These are phyloP conservation scores for Rotaria sp. DNA, from an alignment of 2,888 invertebrate genomes.

Conservation along the genomic window DNA sequence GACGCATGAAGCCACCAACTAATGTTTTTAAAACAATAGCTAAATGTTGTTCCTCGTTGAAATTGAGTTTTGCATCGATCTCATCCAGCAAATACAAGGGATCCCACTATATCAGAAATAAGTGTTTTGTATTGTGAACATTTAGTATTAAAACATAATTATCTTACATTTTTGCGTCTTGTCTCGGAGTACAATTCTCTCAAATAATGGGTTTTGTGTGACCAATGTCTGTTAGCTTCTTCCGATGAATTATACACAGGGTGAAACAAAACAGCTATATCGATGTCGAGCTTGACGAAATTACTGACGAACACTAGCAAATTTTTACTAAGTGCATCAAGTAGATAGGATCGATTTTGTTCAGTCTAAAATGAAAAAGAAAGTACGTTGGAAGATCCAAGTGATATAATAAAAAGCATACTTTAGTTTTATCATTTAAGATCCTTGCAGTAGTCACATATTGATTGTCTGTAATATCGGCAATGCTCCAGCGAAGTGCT, in stretches of 20 bases:
- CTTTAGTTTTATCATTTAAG: background rate
- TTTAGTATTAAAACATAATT: too few relatives aligned
- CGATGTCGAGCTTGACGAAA: background rate
- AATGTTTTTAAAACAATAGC: background rate
- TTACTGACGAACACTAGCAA: background rate
- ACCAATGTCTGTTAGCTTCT: background rate
- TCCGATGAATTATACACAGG: background rate
- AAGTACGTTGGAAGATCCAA: too few relatives aligned
- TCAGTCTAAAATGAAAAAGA: background rate
- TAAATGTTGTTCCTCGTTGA: background rate
- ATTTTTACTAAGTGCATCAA: background rate
- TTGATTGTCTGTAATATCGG: background rate
- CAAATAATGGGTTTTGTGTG: background rate
- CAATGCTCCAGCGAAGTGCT: background rate
- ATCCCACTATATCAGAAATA: background rate
- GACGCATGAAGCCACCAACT: background rate
- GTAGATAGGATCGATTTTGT: background rate
- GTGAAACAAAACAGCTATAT: background rate
- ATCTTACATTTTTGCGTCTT: background rate
- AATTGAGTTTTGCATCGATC: background rate
- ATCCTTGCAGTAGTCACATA: background rate
- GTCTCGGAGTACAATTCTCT: background rate
- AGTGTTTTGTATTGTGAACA: too few relatives aligned
- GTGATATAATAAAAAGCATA: background rate
- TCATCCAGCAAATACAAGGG: background rate